Percentiles rank a stretch among this genome's conserved stretches.
These are phyloP conservation scores for Neodiprion fabricii DNA, from an alignment of 1,140 invertebrate genomes.

Conservation along the genomic window DNA sequence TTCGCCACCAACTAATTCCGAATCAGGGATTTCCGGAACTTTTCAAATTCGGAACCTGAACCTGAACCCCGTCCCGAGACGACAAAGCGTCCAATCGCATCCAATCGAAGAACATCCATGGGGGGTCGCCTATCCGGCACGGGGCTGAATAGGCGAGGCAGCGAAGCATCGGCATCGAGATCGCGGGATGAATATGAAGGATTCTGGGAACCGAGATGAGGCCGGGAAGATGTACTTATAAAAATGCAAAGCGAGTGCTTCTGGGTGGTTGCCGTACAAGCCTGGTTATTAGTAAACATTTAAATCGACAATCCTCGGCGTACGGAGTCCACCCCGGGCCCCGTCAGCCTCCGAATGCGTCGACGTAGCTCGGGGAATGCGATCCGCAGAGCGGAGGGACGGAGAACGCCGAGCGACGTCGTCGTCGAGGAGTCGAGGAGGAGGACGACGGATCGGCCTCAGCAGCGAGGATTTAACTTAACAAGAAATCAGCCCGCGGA, in stretches of 20 bases:
- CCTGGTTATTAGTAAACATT: conserved; percentile 64
- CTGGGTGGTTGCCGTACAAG: conserved; percentile 62
- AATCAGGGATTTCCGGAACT: too few relatives aligned
- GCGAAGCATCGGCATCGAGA: background rate
- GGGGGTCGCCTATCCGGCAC: background rate
- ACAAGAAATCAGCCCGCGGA: conserved; percentile 62
- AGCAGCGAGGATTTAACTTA: conserved; percentile 24
- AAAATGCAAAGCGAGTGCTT: conserved; percentile 62
- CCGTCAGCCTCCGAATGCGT: conserved; percentile 9
- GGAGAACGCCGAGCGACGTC: conserved; percentile 29
- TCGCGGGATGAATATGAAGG: conserved; percentile 53
- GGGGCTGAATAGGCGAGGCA: too few relatives aligned
- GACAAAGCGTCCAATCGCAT: background rate
- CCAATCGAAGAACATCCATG: background rate
- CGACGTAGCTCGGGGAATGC: conserved; percentile 3
- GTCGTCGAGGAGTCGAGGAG: background rate
- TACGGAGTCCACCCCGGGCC: background rate
- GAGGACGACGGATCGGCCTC: background rate
- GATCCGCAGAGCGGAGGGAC: conserved; percentile 27
- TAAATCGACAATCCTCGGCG: conserved; percentile 60
- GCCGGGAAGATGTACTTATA: conserved; percentile 54
- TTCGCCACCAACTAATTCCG: too few relatives aligned
- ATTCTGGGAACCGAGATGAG: conserved; percentile 29
- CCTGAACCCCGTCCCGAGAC: too few relatives aligned
- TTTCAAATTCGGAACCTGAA: too few relatives aligned